Conservation (phyloP, 2,888 invertebrate species). For the Octodonta nipae region DNA sequence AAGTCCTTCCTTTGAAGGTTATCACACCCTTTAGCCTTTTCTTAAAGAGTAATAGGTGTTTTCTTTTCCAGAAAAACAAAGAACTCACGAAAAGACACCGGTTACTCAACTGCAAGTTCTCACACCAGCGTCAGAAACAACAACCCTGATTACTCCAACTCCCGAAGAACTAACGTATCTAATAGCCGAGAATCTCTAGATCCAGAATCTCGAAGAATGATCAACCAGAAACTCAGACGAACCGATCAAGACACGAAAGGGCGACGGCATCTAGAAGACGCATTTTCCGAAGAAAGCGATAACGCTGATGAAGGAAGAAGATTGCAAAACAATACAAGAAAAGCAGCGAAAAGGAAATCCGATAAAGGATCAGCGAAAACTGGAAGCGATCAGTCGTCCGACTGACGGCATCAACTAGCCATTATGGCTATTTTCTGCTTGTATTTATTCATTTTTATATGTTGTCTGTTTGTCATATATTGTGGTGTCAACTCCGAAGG, state of each 20-base stretch:
- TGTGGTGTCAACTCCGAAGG: constrained; percentile 43
- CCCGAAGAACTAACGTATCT: constrained; percentile 2
- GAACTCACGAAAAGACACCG: constrained; percentile 46
- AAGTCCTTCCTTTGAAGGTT: too few relatives aligned
- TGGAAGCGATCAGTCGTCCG: constrained; percentile 25
- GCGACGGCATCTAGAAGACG: constrained; percentile 18
- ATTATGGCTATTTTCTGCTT: constrained; percentile 43
- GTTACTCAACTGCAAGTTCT: constrained; percentile 55
- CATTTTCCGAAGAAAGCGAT: constrained; percentile 26
- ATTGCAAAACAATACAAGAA: neutral
- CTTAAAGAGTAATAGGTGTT: too few relatives aligned
- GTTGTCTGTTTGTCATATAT: constrained; percentile 43
- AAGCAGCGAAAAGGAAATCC: too few relatives aligned
- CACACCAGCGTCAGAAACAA: constrained; percentile 34
- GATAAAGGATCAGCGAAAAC: neutral
- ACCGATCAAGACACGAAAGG: constrained; percentile 20
- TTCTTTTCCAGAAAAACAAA: constrained; percentile 30
- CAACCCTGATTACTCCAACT: constrained; percentile 11
- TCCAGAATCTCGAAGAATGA: constrained; percentile 19
- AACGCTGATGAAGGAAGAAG: constrained; percentile 7
- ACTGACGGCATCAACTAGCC: constrained; percentile 46
- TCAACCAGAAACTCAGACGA: constrained; percentile 31
- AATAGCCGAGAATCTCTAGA: constrained; percentile 8
- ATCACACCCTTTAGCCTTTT: too few relatives aligned
- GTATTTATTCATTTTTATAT: constrained; percentile 41